Base-by-base conservation (phyloP, 2,113 vertebrate genomes). In the Elanus axillaris region DNA sequence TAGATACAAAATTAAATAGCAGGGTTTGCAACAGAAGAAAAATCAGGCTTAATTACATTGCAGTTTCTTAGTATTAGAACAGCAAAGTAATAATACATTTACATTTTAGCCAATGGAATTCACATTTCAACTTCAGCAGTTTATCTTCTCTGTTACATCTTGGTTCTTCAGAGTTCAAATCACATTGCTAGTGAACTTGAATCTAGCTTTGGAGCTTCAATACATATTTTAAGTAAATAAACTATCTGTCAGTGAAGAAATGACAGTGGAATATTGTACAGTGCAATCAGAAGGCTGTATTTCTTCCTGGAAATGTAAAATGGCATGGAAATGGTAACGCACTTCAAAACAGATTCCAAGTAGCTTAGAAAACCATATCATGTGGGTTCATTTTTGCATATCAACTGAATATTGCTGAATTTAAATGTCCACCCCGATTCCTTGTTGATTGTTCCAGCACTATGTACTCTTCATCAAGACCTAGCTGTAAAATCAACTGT, bases 31-130 rank as follows among this genome's bases (percentile, higher is more conserved):
- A 79, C 20, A 86, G 75, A 82, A 94, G 90, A 92, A 34, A 94
- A 88, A 92, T 88, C 58, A 83, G 27, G 50, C 47, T 95, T 93
- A 96, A 94, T 93, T 95, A 72, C 27, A n/a, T 55, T 82, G 42
- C 45, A 93, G 38, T 75, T 93, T 66, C 71, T 92, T 68, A 48
- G 71, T 73, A 78, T 83, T 45, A 74, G 66, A 88, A 93, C 8
- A 88, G 45, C 20, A 69, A 88, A 88, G n/a, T 83, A 76, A 78
- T 68, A 80, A 69, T 9, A 10, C 26, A 55, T 84, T 82, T 89
- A 71, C 12, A 2, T 38, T 90, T 93, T 85, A 75, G 11, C 76
- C 69, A 85, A 75, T 77, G 72, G 56, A 96, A 91, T 90, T 92
- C 88, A 95, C 22, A 63, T 66, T 95, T 88, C 26, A 27, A 50